Evolutionary conservation across 1,140 invertebrate species (phyloP).

Genomic region (Eumaeus atala): DNA sequence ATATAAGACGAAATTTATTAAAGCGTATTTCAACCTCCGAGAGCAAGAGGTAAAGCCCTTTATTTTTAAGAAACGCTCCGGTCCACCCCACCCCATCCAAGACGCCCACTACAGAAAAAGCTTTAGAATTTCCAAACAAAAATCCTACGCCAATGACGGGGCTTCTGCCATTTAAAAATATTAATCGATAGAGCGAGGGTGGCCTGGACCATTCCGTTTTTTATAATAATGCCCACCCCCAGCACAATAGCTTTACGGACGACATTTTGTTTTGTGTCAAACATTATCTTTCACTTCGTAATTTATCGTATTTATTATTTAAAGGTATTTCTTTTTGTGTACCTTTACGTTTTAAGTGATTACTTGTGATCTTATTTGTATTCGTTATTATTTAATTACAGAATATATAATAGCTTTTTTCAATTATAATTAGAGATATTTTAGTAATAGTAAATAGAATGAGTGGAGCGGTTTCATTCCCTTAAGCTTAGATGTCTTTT

Average conservation of each 20-base stretch:
- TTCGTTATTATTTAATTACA: too few species aligned
- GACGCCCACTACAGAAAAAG: conserved; percentile 63
- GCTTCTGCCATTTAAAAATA: conserved; percentile 44
- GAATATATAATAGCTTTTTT: too few species aligned
- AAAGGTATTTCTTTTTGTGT: too few species aligned
- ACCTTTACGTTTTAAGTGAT: too few species aligned
- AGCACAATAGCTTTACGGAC: neutral
- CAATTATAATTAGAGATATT: too few species aligned
- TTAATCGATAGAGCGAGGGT: conserved; percentile 47
- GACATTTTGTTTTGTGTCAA: neutral
- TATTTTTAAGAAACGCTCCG: conserved; percentile 40
- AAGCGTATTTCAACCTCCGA: conserved; percentile 20
- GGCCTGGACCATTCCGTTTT: conserved; percentile 15
- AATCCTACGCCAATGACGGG: conserved; percentile 50
- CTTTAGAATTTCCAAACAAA: conserved; percentile 62
- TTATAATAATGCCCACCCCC: conserved; percentile 8
- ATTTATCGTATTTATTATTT: neutral
- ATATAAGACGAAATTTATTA: conserved; percentile 20
- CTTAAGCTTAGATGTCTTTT: too few species aligned
- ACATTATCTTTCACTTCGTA: neutral
- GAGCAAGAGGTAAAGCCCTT: conserved; percentile 18
- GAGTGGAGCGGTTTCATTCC: too few species aligned
- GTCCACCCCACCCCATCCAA: conserved; percentile 35
- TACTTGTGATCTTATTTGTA: too few species aligned
- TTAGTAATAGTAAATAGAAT: too few species aligned